Base-by-base conservation (phyloP, 2,888 invertebrate genomes). In the Andrena dorsata region DNA sequence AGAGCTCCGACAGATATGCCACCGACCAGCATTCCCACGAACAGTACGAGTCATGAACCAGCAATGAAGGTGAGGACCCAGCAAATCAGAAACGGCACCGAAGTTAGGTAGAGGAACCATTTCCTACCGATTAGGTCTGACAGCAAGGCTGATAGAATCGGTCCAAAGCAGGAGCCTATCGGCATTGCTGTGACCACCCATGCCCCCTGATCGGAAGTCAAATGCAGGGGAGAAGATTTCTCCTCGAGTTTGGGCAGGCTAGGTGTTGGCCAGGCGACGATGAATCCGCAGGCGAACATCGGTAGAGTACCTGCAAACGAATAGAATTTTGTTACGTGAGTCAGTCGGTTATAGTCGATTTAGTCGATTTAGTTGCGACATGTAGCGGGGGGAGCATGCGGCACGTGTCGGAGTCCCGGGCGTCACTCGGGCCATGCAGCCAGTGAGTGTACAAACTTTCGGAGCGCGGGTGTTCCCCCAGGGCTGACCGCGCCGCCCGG, bases 71-170 rank as follows among this genome's bases (percentile, higher is more conserved):
- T 76, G 20, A 87, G 20, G 13, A 79, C 5, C 86, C 87, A 87
- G 8, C 79, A 71, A 0, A 63, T 13, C 5, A 89, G 30, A 8
- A 68, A 75, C 2, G 86, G 86, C 5, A 79, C 0, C 5, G 64
- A 74, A 1, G 68, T 41, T 0, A 23, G 2, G 23, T 72, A 81
- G 13, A 89, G 73, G n/a, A 80, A 81, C 82, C 65, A 82, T 79
- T 89, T 90, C 61, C 89, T 82, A 28, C 89, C 89, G 26, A 86
- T 82, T 0, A 10, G 61, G 32, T 89, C 77, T 26, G 84, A 61
- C 16, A 89, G 23, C 0, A 83, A 32, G 3, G 69, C 84, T 5
- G 76, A 56, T 10, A 77, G 1, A 13, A 85, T 23, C 16, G 89
- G 82, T 28, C 89, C 89, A 7, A 88, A 20, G n/a, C 74, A 70